phyloP scores from a whole-genome alignment of 2,888 invertebrate genomes.

The Bellardia bayeri region DNA sequence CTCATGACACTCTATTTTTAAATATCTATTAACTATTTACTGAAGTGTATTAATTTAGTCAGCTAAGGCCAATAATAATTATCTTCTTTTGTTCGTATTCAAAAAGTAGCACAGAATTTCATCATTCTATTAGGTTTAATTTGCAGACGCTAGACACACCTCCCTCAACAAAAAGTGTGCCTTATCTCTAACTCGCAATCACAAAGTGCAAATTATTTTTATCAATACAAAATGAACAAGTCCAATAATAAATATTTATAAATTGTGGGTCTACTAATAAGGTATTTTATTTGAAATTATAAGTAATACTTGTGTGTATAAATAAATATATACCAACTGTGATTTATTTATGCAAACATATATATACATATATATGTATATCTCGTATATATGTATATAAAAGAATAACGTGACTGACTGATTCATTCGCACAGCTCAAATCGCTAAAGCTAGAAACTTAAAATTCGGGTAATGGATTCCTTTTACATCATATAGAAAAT shows the following conservation, averaged over 20 bases:
- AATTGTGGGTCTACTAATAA: neutral
- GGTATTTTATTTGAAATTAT: neutral
- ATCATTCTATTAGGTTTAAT: slow-evolving; percentile 40
- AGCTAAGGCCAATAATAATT: neutral
- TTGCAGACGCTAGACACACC: slow-evolving; percentile 39
- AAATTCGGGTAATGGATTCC: no score
- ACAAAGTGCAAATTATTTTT: slow-evolving; percentile 39
- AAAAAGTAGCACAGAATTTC: slow-evolving; percentile 38
- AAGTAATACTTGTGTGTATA: neutral
- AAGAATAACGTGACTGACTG: no score
- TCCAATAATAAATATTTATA: neutral
- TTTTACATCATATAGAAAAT: no score
- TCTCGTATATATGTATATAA: no score
- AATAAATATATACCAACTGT: neutral
- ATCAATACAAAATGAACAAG: slow-evolving; percentile 9
- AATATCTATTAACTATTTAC: neutral
- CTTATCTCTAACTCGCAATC: slow-evolving; percentile 35
- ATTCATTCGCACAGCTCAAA: no score
- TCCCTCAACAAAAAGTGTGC: slow-evolving; percentile 9
- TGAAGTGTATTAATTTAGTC: neutral
- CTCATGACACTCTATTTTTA: neutral
- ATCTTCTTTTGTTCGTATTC: neutral
- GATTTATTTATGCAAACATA: neutral
- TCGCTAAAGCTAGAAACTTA: no score
- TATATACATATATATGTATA: no score